phyloP scores from a whole-genome alignment of 2,797 vertebrate species.

The Channa striata region DNA sequence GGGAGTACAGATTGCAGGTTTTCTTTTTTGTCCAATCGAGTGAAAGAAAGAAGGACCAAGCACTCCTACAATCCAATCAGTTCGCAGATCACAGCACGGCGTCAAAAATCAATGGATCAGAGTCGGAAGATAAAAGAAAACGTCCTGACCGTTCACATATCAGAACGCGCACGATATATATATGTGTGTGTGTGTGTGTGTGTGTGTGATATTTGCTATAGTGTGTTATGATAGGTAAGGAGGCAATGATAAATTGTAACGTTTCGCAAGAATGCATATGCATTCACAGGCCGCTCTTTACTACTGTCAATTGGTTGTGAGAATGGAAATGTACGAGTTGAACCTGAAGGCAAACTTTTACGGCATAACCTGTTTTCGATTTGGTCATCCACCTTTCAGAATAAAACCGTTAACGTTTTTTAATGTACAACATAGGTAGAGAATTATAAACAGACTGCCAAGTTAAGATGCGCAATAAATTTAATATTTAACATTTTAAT shows the following conservation, averaged over 20 bases:
- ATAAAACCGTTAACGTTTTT: background rate
- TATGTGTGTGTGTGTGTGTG: too few relatives aligned
- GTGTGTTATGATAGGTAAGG: background rate
- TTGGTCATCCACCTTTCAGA: conserved; percentile 18
- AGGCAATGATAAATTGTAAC: background rate
- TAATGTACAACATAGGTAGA: too few relatives aligned
- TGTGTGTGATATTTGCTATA: too few relatives aligned
- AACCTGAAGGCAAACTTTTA: background rate
- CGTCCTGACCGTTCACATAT: background rate
- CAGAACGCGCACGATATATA: background rate
- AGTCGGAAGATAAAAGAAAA: conserved; percentile 12
- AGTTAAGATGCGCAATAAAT: too few relatives aligned
- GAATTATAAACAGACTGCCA: too few relatives aligned
- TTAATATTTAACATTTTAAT: too few relatives aligned
- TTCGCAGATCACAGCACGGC: conserved; percentile 22
- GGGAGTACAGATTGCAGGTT: background rate
- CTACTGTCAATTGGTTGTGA: too few relatives aligned
- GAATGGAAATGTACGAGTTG: conserved; percentile 13
- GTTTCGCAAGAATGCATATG: too few relatives aligned
- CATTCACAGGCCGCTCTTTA: too few relatives aligned
- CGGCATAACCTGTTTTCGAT: conserved; percentile 7
- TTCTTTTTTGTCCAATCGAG: conserved; percentile 54
- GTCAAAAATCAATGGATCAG: background rate
- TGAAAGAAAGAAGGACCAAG: background rate
- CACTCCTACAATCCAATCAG: conserved; percentile 51